These are phyloP conservation scores for Numenius arquata DNA, from an alignment of 2,113 vertebrate species.

Conservation along the genomic window DNA sequence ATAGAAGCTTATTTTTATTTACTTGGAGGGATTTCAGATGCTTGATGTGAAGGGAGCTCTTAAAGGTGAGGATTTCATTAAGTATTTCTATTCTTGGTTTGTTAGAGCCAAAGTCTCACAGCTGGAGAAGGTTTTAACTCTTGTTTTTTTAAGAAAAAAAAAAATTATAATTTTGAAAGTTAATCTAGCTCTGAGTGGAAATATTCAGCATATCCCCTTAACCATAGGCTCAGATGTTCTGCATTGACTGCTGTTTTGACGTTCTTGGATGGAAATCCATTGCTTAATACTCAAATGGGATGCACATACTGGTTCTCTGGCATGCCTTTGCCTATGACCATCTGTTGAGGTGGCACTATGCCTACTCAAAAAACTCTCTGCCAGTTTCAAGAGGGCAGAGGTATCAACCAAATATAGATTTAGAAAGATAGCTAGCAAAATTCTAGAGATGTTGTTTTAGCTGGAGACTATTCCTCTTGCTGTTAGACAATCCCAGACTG, in stretches of 20 bases:
- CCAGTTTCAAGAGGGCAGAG: constrained; percentile 13
- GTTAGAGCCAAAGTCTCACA: neutral
- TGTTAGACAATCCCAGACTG: neutral
- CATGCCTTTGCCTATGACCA: neutral
- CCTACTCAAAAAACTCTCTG: neutral
- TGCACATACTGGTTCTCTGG: constrained; percentile 31
- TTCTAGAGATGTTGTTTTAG: neutral
- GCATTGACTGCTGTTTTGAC: constrained; percentile 37
- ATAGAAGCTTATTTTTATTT: neutral
- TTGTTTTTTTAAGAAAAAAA: neutral
- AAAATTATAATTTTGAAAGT: neutral
- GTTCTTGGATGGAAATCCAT: neutral
- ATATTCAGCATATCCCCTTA: neutral
- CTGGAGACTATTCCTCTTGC: neutral
- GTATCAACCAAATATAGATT: constrained; percentile 10
- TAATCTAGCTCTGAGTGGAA: neutral
- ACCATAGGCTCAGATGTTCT: neutral
- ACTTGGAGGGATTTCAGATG: neutral
- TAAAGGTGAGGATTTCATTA: neutral
- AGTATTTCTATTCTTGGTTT: neutral
- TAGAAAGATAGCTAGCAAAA: neutral
- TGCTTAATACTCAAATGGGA: constrained; percentile 19
- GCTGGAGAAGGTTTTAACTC: neutral
- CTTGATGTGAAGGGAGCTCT: neutral
- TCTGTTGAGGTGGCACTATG: constrained; percentile 46